Evolutionary conservation across 2,113 vertebrate species (phyloP).

Genomic region (Tonatia bakeri): DNA sequence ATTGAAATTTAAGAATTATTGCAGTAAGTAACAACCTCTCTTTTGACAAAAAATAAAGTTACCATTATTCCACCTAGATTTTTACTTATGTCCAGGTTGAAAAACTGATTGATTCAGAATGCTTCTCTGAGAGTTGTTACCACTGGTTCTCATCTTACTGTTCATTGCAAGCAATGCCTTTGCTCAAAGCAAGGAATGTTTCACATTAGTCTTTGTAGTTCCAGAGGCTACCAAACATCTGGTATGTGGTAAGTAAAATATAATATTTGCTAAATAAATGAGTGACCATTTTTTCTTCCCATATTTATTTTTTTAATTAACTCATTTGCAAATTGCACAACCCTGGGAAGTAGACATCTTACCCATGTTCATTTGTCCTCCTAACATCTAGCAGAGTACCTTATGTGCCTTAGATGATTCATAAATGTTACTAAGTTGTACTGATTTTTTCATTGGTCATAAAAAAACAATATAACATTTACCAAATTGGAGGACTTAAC

Average conservation of each 20-base stretch:
- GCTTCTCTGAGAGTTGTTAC: background rate
- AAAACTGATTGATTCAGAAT: background rate
- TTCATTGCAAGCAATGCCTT: background rate
- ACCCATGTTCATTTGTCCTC: background rate
- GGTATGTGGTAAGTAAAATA: background rate
- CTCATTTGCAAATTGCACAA: background rate
- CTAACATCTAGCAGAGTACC: background rate
- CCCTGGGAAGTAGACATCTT: background rate
- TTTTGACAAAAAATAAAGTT: background rate
- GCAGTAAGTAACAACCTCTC: background rate
- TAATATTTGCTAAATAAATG: background rate
- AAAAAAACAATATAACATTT: background rate
- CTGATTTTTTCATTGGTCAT: background rate
- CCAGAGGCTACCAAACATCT: background rate
- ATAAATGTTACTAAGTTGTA: background rate
- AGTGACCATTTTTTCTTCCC: background rate
- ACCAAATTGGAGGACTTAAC: background rate
- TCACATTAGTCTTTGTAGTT: background rate
- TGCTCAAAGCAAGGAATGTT: background rate
- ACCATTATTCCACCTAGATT: background rate
- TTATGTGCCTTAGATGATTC: background rate
- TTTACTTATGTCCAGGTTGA: background rate
- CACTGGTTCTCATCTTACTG: background rate
- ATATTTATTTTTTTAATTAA: background rate
- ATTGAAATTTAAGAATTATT: background rate